These are phyloP conservation scores for Gallinago jamesoni DNA, from an alignment of 2,113 vertebrate genomes.

Conservation along the genomic window DNA sequence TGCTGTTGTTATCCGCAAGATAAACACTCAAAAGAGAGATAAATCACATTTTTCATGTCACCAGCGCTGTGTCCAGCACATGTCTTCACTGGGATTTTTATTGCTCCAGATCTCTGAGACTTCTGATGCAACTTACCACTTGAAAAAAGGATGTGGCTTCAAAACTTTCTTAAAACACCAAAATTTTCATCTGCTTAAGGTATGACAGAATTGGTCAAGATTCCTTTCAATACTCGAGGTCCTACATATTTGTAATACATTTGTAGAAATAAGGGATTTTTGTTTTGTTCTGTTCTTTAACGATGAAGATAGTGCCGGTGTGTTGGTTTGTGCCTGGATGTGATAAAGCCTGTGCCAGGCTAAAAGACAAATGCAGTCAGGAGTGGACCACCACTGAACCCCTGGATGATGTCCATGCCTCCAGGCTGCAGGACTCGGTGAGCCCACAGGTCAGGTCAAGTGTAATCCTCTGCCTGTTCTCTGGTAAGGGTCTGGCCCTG, in stretches of 20 bases:
- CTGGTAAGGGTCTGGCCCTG: neutral
- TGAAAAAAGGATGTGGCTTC: neutral
- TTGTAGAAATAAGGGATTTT: neutral
- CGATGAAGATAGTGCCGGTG: neutral
- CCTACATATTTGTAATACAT: neutral
- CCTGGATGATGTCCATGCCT: fast-evolving
- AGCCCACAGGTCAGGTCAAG: neutral
- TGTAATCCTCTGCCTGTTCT: neutral
- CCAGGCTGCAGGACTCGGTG: neutral
- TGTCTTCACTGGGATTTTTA: neutral
- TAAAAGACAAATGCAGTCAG: fast-evolving
- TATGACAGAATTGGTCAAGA: neutral
- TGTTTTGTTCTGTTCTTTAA: neutral
- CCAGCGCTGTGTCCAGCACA: neutral
- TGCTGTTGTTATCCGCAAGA: neutral
- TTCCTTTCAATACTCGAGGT: neutral
- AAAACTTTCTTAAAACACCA: neutral
- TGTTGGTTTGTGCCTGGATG: neutral
- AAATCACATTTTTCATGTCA: neutral
- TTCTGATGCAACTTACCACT: neutral
- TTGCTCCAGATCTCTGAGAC: neutral
- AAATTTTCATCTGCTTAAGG: neutral
- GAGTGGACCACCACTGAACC: neutral
- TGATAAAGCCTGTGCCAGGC: neutral
- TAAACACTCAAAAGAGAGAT: neutral